These are phyloP conservation scores for Cygnus olor DNA, from an alignment of 2,797 vertebrate species.

Conservation along the genomic window DNA sequence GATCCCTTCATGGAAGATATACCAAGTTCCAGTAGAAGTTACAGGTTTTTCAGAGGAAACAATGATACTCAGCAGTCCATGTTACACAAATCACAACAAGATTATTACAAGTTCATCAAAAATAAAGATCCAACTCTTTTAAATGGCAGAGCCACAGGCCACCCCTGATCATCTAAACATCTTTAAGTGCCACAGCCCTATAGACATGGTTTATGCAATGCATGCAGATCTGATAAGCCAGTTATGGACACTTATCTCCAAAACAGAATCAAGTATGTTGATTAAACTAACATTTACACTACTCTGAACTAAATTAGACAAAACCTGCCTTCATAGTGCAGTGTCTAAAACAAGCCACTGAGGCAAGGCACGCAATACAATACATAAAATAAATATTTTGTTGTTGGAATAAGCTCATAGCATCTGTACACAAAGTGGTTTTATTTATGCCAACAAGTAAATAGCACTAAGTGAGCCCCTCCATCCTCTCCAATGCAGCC, in stretches of 20 bases:
- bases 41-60: neutral
- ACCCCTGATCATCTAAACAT: neutral
- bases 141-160: neutral
- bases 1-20: neutral
- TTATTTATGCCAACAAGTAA: neutral
- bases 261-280: neutral
- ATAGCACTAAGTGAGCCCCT: neutral
- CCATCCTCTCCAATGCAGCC: accelerated
- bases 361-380: neutral
- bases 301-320: neutral
- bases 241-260: neutral
- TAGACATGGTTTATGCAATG: neutral
- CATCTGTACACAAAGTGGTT: neutral
- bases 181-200: neutral
- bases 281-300: neutral
- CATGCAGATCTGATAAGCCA: neutral
- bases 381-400: neutral
- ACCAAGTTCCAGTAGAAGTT: neutral
- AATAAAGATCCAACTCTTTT: too few relatives aligned
- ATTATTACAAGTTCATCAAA: neutral
- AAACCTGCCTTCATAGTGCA: neutral
- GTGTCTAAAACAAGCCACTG: neutral
- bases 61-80: neutral
- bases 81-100: neutral
- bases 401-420: neutral